Conservation (phyloP, 2,113 vertebrate genomes). For the Pao palembangensis region DNA sequence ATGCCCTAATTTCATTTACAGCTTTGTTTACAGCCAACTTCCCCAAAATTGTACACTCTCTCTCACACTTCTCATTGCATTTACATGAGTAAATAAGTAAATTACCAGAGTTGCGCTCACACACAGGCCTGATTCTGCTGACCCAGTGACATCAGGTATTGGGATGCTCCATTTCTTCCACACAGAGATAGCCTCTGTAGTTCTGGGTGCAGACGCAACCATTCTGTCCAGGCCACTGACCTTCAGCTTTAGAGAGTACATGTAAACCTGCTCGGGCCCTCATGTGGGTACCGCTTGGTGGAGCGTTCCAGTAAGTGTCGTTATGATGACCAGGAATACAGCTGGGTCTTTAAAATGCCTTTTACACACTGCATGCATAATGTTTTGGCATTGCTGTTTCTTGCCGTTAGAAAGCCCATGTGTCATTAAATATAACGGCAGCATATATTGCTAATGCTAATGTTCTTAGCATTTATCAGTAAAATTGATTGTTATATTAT, state of each 20-base stretch:
- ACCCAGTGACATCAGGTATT: constrained; percentile 21
- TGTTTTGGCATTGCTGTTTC: too few species aligned
- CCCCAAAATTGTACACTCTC: neutral
- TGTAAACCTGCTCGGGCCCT: constrained; percentile 11
- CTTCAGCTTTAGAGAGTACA: constrained; percentile 14
- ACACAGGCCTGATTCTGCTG: constrained; percentile 25
- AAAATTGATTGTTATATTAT: too few species aligned
- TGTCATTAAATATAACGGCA: too few species aligned
- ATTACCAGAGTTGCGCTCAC: constrained; percentile 8
- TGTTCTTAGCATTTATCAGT: too few species aligned
- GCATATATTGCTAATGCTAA: too few species aligned
- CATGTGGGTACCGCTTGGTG: neutral
- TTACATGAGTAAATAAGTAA: too few species aligned
- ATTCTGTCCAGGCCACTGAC: constrained; percentile 38
- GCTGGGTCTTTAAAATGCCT: neutral
- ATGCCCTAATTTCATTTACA: constrained; percentile 58
- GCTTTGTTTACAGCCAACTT: constrained; percentile 17
- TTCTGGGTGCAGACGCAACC: constrained; percentile 30
- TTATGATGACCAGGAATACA: neutral
- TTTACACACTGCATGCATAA: neutral
- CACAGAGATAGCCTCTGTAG: constrained; percentile 46
- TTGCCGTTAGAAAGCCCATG: too few species aligned
- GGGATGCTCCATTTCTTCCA: constrained; percentile 64
- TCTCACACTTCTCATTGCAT: constrained; percentile 3
- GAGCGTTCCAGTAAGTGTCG: neutral